A percentile compares a stretch with the other conserved stretches of the same genome.
Evolutionary conservation across 53 echinoderm and acorn worm species (phyloP).

Genomic region (Mesocentrotus franciscanus): DNA sequence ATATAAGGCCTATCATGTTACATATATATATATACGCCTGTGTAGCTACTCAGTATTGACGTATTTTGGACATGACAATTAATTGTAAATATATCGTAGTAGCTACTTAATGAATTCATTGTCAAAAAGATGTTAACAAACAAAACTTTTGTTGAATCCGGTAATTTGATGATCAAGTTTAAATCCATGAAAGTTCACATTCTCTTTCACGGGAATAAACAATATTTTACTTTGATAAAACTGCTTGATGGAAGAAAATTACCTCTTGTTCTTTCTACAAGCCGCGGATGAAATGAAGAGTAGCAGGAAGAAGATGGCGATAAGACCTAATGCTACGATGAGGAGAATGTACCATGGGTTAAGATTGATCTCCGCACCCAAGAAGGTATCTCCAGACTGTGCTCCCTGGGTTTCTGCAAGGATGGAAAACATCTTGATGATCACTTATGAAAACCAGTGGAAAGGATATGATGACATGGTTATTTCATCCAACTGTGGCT

Average conservation of each 20-base stretch:
- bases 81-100: too few species aligned
- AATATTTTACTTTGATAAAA: neutral
- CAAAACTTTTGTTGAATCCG: too few species aligned
- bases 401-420: neutral
- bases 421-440: neutral
- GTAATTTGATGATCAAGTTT: too few species aligned
- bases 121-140: too few species aligned
- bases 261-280: constrained; percentile 61
- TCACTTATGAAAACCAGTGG: neutral
- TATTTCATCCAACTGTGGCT: neutral
- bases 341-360: constrained; percentile 86
- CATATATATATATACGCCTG: too few species aligned
- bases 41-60: too few species aligned
- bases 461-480: neutral
- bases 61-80: too few species aligned
- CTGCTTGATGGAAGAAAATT: neutral
- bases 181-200: too few species aligned
- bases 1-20: neutral
- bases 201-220: neutral
- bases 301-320: constrained; percentile 81
- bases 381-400: constrained; percentile 71
- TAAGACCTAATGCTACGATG: constrained; percentile 75
- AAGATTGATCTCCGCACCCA: constrained; percentile 75
- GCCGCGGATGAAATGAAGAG: constrained; percentile 56
- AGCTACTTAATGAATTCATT: too few species aligned